A percentile compares a stretch with the other conserved stretches of the same genome.
Conservation (phyloP, 2,113 vertebrate species). For the Carassius auratus region DNA sequence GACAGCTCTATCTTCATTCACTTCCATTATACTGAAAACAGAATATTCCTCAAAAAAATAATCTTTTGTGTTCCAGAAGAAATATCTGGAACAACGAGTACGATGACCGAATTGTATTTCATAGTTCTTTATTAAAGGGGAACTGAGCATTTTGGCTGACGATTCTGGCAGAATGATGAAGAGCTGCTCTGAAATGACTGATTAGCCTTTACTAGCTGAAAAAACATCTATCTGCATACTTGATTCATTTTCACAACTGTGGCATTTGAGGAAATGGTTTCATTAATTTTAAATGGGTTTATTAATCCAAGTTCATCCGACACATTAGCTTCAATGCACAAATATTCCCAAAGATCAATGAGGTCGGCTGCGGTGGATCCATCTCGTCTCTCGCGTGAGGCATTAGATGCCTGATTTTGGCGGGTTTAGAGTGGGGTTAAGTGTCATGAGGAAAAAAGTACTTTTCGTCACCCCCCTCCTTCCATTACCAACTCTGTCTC, state of each 20-base stretch:
- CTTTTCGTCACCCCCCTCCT: not conserved
- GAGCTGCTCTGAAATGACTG: not conserved
- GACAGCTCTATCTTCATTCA: not conserved
- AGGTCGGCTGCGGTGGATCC: not conserved
- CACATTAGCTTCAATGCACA: not conserved
- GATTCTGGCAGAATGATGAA: not conserved
- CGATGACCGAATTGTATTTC: not conserved
- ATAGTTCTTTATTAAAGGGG: not conserved
- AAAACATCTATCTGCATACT: constrained; percentile 9
- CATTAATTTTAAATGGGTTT: constrained; percentile 9
- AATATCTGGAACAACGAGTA: not conserved
- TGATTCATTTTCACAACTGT: not conserved
- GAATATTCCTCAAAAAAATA: not conserved
- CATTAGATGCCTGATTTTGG: not conserved
- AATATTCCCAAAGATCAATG: not conserved
- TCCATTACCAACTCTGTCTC: not conserved
- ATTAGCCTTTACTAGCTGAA: not conserved
- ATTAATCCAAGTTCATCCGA: not conserved
- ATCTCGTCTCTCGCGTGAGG: not conserved
- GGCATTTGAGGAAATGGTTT: not conserved
- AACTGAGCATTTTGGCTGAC: not conserved
- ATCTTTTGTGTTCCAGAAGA: not conserved
- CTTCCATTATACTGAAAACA: not conserved
- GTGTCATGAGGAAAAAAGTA: not conserved
- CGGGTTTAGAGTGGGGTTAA: not conserved